Evolutionary conservation across 2,888 invertebrate species (phyloP).

Genomic region (Phengaris arion): DNA sequence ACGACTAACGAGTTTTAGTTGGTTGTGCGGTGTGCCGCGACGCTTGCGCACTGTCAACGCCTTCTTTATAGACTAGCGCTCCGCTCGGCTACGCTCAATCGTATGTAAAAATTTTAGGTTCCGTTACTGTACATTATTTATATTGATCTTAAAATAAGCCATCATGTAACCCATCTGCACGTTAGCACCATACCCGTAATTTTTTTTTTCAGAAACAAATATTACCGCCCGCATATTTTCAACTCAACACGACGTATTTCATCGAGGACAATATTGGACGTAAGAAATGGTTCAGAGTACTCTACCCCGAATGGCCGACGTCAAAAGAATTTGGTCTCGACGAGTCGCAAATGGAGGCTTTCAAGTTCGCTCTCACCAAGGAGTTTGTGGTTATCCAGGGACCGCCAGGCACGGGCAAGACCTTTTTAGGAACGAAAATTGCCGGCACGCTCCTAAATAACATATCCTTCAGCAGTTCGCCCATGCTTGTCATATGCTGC

Average conservation of each 20-base stretch:
- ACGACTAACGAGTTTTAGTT: too few species aligned
- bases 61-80: too few species aligned
- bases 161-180: too few species aligned
- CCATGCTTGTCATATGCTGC: slow-evolving; percentile 88
- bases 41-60: too few species aligned
- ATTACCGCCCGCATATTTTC: slow-evolving; percentile 62
- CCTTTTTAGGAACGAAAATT: slow-evolving; percentile 87
- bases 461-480: slow-evolving; percentile 73
- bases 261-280: slow-evolving; percentile 45
- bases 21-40: too few species aligned
- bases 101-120: too few species aligned
- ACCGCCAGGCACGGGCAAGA: slow-evolving; percentile 94
- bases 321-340: slow-evolving; percentile 76
- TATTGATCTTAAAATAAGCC: too few species aligned
- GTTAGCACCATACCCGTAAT: too few species aligned
- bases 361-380: slow-evolving; percentile 82
- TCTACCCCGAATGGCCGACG: slow-evolving; percentile 71
- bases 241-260: slow-evolving; percentile 55
- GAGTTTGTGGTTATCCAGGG: slow-evolving; percentile 91
- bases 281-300: slow-evolving; percentile 57
- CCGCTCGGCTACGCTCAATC: too few species aligned
- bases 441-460: slow-evolving; percentile 83
- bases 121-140: too few species aligned
- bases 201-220: slow-evolving; percentile 51
- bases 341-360: slow-evolving; percentile 83